Base-by-base conservation (phyloP, 2,797 vertebrate genomes). In the Cyprinella venusta region DNA sequence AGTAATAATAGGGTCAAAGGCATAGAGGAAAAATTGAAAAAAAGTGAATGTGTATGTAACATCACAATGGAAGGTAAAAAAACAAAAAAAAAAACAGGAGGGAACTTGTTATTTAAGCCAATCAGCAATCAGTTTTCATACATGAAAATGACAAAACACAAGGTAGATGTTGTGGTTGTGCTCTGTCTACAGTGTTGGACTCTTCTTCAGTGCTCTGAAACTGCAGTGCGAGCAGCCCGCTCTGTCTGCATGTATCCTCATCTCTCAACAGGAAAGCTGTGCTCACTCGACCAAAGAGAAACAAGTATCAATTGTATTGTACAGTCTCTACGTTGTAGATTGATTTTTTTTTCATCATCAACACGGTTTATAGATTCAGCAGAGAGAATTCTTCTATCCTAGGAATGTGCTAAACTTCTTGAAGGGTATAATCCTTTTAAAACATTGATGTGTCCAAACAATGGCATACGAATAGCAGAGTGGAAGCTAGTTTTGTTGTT, bases 231-330 rank as follows among this genome's bases (percentile, higher is more conserved):
- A 82, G 70, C 70, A 75, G 80, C 45, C 45, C n/a, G 45, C 48
- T 81, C 70, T 75, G 80, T 74, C 71, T 82, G 33, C 45, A 75
- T 75, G 71, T 52, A 30, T 82, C 71, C 71, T 82, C 81, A 67
- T 82, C 72, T 82, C 81, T 82, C 81, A 76, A 82, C 50, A 67
- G 45, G 50, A 76, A 82, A 68, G 63, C 72, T 82, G 81, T 82
- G 63, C 48, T 76, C 72, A 76, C 63, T 76, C 48, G 52, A 76
- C 71, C 81, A 68, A 67, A 82, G 24, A 21, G 36, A 76, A 82
- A 76, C 81, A 67, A 68, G 64, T 59, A 68, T 76, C 24, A 82
- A 42, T 76, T 42, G 36, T 67, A 79, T 76, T 82, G 76, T 33
- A 21, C 63, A 30, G 61, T 30, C 24, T 67, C 48, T 59, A 45